A percentile compares a stretch with the other conserved stretches of the same genome.
These are phyloP conservation scores for Drosophila takahashii DNA, from an alignment of 1,140 invertebrate genomes.

Conservation along the genomic window DNA sequence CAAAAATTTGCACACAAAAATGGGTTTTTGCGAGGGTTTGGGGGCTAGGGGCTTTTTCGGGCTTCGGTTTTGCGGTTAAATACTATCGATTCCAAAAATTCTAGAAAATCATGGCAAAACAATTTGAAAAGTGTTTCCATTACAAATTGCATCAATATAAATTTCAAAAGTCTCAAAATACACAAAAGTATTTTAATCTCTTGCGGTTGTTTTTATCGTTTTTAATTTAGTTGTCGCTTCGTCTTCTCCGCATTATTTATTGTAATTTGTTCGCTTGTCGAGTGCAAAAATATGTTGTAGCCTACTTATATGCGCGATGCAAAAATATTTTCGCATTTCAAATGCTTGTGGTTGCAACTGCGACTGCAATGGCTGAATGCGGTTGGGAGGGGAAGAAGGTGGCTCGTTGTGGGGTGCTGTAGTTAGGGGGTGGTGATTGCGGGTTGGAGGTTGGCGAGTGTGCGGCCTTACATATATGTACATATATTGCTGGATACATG, in stretches of 20 bases:
- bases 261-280: constrained; percentile 32
- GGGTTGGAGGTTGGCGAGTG: constrained; percentile 9
- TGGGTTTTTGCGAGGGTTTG: constrained; percentile 17
- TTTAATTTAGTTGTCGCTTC: constrained; percentile 4
- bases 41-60: background rate
- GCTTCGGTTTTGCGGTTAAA: constrained; percentile 23
- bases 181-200: constrained; percentile 44
- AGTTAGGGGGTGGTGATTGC: background rate
- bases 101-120: constrained; percentile 58
- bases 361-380: constrained; percentile 14
- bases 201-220: constrained; percentile 19
- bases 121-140: constrained; percentile 53
- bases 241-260: constrained; percentile 14
- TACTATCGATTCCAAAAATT: constrained; percentile 58
- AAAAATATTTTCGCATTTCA: constrained; percentile 47
- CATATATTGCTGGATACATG: constrained; percentile 1
- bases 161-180: constrained; percentile 53
- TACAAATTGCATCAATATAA: constrained; percentile 55
- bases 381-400: background rate
- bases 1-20: constrained; percentile 71
- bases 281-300: constrained; percentile 45
- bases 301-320: constrained; percentile 51
- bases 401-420: background rate
- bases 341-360: constrained; percentile 34
- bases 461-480: constrained; percentile 11